A percentile compares a stretch with the other conserved stretches of the same genome.
phyloP scores from a whole-genome alignment of 2,888 invertebrate genomes.

The Thalpophila matura region DNA sequence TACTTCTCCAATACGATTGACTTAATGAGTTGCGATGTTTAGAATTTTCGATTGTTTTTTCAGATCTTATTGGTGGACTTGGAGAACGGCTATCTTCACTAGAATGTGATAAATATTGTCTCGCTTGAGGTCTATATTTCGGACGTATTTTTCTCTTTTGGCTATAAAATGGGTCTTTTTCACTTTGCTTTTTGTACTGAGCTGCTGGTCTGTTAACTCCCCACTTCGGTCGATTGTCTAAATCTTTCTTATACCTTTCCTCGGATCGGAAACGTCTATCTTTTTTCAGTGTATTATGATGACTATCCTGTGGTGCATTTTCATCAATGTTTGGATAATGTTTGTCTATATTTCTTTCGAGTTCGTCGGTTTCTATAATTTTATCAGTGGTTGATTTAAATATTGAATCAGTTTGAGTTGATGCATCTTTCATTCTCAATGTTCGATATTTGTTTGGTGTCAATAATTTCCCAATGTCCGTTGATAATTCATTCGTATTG shows the following conservation, averaged over 20 bases:
- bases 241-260: slow-evolving; percentile 89
- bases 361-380: slow-evolving; percentile 79
- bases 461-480: slow-evolving; percentile 79
- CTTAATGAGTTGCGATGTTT: slow-evolving; percentile 86
- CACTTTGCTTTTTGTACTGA: slow-evolving; percentile 97
- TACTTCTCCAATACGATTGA: slow-evolving; percentile 88
- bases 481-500: slow-evolving; percentile 76
- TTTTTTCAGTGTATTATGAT: slow-evolving; percentile 88
- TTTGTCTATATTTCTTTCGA: slow-evolving; percentile 86
- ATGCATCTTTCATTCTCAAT: slow-evolving; percentile 90
- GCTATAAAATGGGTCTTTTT: slow-evolving; percentile 96
- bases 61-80: slow-evolving; percentile 86
- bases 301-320: slow-evolving; percentile 87
- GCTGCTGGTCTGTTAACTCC: slow-evolving; percentile 94
- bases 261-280: slow-evolving; percentile 89
- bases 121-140: slow-evolving; percentile 91
- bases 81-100: slow-evolving; percentile 92
- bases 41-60: slow-evolving; percentile 81
- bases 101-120: slow-evolving; percentile 90
- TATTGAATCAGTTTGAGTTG: slow-evolving; percentile 92
- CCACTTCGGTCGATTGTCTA: slow-evolving; percentile 94
- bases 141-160: slow-evolving; percentile 93
- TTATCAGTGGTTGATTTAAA: slow-evolving; percentile 75
- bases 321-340: slow-evolving; percentile 89
- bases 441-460: slow-evolving; percentile 88